Evolutionary conservation across 2,888 invertebrate genomes (phyloP).

Genomic region (Napeogenes inachia): DNA sequence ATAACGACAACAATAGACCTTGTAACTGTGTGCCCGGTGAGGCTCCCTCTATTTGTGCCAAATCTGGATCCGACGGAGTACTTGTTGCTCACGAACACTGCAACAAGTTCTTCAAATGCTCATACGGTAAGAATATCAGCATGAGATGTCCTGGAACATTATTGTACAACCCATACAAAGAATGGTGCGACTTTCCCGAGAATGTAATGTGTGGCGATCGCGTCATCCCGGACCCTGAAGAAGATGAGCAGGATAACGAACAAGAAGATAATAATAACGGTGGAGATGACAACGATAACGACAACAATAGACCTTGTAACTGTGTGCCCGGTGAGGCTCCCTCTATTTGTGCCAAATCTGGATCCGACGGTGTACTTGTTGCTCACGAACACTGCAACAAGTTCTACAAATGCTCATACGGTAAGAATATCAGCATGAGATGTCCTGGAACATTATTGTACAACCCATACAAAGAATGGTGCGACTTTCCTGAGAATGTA

Average conservation of each 20-base stretch:
- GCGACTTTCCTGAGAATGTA: conserved; percentile 42
- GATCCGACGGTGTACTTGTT: conserved; percentile 36
- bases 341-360: conserved; percentile 35
- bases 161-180: conserved; percentile 37
- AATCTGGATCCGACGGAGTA: conserved; percentile 32
- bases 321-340: conserved; percentile 22
- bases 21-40: conserved; percentile 2
- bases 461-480: conserved; percentile 34
- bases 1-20: conserved; percentile 32
- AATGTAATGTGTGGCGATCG: conserved; percentile 39
- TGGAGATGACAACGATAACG: conserved; percentile 11
- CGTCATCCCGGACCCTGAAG: conserved; percentile 20
- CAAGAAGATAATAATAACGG: conserved; percentile 6
- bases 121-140: conserved; percentile 34
- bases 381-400: conserved; percentile 45
- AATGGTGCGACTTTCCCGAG: conserved; percentile 42
- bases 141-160: conserved; percentile 35
- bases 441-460: conserved; percentile 38
- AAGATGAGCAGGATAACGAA: conserved; percentile 12
- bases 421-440: conserved; percentile 30
- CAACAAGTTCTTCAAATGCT: conserved; percentile 44
- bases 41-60: conserved; percentile 34
- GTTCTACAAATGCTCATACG: conserved; percentile 37
- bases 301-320: conserved; percentile 21
- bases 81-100: conserved; percentile 37